Evolutionary conservation across 2,888 invertebrate species (phyloP), one percentile per base, ranked within the genome.

Genomic region (Oscheius sp.): DNA sequence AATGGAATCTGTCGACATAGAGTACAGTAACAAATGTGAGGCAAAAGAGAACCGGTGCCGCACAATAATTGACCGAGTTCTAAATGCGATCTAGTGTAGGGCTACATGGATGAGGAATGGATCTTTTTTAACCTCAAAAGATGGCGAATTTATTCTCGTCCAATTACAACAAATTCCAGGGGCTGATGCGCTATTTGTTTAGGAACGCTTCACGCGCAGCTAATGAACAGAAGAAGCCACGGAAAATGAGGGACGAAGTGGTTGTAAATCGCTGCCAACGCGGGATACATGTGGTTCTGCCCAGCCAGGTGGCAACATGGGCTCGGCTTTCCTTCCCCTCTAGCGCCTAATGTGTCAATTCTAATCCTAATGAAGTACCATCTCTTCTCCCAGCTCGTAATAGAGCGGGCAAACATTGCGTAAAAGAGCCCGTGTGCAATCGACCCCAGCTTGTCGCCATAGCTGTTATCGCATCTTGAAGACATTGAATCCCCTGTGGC

Each of bases 311-410:
- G 61, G 61, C 61, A 45, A 61, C 61, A 61, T 45, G 34, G 48
- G 12, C 6, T 42, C 48, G 17, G 37, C 48, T 25, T 12, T 55
- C 55, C 34, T 25, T 55, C 10, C 55, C 20, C 55, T 55, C 55
- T 33, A n/a, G 12, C 48, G 37, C 37, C 37, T 15, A 10, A 42
- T 17, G 31, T 31, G 55, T 17, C 17, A n/a, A 45, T 45, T 46
- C n/a, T 64, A 64, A 64, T 64, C 64, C 48, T 64, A 64, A 64
- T 64, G 64, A 64, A 64, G 64, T 64, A 64, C 64, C 64, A 64
- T 46, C 58, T 42, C 15, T 52, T 52, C 52, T 52, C 27, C 10
- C 27, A 15, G 42, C 29, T n/a, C 45, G 61, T 61, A 61, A 61
- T 61, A 42, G 61, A 61, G 61, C 42, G 25, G 42, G 61, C 61